Evolutionary conservation across 1,140 invertebrate species (phyloP).

Genomic region (Penaeus chinensis): DNA sequence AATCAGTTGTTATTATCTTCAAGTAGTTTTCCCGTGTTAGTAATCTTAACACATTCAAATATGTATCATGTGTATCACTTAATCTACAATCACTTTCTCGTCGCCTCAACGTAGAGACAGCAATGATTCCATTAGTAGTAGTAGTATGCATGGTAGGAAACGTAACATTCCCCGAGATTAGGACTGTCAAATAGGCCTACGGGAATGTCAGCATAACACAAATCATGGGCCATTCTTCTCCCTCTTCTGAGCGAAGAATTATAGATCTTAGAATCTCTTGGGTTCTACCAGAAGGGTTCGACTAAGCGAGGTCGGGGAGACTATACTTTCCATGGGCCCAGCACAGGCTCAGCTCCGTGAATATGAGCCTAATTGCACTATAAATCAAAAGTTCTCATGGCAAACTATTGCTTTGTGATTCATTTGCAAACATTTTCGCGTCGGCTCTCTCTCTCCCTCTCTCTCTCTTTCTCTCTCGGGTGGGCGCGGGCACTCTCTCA

Average conservation of each 20-base stretch:
- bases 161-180: too few relatives aligned
- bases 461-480: conserved; percentile 41
- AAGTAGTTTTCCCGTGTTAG: too few relatives aligned
- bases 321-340: neutral
- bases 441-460: conserved; percentile 4
- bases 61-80: too few relatives aligned
- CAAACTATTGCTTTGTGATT: conserved; percentile 5
- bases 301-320: too few relatives aligned
- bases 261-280: too few relatives aligned
- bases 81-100: too few relatives aligned
- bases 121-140: too few relatives aligned
- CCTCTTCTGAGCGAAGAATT: neutral
- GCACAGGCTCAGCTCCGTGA: conserved; percentile 31
- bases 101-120: too few relatives aligned
- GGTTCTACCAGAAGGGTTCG: too few relatives aligned
- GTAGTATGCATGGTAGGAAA: too few relatives aligned
- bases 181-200: too few relatives aligned
- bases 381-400: conserved; percentile 34
- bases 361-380: conserved; percentile 41
- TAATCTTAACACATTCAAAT: too few relatives aligned
- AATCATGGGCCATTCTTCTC: neutral
- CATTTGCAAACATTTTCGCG: neutral
- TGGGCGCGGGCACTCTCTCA: neutral
- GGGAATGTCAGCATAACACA: neutral
- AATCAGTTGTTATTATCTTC: neutral